Percentiles rank a stretch among this genome's conserved stretches.
Evolutionary conservation across 2,113 vertebrate genomes (phyloP).

Genomic region (Ciconia maguari): DNA sequence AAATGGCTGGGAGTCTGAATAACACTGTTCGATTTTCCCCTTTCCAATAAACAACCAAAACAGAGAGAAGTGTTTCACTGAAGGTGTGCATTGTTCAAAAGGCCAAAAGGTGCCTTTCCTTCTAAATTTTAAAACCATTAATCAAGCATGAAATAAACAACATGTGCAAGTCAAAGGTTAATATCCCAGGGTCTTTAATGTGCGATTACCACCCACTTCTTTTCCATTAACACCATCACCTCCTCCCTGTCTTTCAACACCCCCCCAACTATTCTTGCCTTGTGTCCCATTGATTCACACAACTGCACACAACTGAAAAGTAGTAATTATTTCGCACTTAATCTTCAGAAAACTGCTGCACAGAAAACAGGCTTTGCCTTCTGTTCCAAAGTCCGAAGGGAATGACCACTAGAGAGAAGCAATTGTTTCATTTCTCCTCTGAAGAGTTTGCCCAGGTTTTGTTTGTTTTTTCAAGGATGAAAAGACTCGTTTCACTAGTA

Average conservation of each 20-base stretch:
- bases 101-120: conserved; percentile 39
- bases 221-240: conserved; percentile 53
- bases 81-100: conserved; percentile 44
- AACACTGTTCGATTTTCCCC: neutral
- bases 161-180: conserved; percentile 54
- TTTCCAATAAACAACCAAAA: conserved; percentile 26
- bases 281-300: neutral
- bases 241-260: conserved; percentile 23
- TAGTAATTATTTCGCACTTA: conserved; percentile 49
- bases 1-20: conserved; percentile 1
- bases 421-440: neutral
- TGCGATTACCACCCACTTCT: conserved; percentile 56
- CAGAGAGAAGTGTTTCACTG: conserved; percentile 30
- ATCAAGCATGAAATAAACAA: conserved; percentile 56
- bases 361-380: neutral
- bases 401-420: neutral
- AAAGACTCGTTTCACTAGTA: neutral
- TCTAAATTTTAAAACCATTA: conserved; percentile 57
- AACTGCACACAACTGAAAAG: neutral
- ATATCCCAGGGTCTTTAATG: conserved; percentile 43
- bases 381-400: conserved; percentile 2
- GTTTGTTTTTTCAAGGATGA: neutral
- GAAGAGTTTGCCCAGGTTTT: neutral
- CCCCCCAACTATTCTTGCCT: neutral
- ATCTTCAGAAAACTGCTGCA: conserved; percentile 26